phyloP scores from a whole-genome alignment of 2,888 invertebrate genomes.

The Cosmia pyralina region DNA sequence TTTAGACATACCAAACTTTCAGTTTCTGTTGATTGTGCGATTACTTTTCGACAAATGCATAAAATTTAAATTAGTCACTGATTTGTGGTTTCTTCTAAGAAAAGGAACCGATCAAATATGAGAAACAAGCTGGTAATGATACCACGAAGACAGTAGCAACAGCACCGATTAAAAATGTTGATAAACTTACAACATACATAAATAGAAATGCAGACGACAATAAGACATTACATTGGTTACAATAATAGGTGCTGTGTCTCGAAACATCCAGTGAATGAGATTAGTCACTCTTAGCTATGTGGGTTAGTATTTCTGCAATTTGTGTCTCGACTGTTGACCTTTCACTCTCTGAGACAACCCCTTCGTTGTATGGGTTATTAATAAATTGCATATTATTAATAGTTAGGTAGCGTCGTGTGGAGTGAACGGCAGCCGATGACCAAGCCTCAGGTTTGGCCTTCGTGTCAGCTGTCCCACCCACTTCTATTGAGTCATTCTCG shows the following conservation, averaged over 20 bases:
- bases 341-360: slow-evolving; percentile 60
- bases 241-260: slow-evolving; percentile 55
- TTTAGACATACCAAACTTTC: slow-evolving; percentile 43
- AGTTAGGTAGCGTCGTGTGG: slow-evolving; percentile 48
- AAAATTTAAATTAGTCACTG: slow-evolving; percentile 52
- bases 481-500: slow-evolving; percentile 81
- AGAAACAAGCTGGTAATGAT: slow-evolving; percentile 7
- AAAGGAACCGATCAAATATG: slow-evolving; percentile 14
- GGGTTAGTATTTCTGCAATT: slow-evolving; percentile 63
- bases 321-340: slow-evolving; percentile 58
- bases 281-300: slow-evolving; percentile 61
- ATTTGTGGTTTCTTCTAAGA: slow-evolving; percentile 50
- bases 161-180: slow-evolving; percentile 19
- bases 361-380: slow-evolving; percentile 49
- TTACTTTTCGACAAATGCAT: slow-evolving; percentile 39
- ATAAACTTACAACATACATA: slow-evolving; percentile 26
- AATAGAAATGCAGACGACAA: slow-evolving; percentile 40
- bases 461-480: slow-evolving; percentile 80
- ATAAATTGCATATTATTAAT: slow-evolving; percentile 56
- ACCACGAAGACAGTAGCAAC: slow-evolving; percentile 16
- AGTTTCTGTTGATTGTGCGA: slow-evolving; percentile 41
- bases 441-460: slow-evolving; percentile 80
- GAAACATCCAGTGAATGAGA: slow-evolving; percentile 55
- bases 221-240: slow-evolving; percentile 38
- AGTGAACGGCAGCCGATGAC: slow-evolving; percentile 79